These are phyloP conservation scores for Perizoma affinitatum DNA, from an alignment of 2,888 invertebrate genomes.

Conservation along the genomic window DNA sequence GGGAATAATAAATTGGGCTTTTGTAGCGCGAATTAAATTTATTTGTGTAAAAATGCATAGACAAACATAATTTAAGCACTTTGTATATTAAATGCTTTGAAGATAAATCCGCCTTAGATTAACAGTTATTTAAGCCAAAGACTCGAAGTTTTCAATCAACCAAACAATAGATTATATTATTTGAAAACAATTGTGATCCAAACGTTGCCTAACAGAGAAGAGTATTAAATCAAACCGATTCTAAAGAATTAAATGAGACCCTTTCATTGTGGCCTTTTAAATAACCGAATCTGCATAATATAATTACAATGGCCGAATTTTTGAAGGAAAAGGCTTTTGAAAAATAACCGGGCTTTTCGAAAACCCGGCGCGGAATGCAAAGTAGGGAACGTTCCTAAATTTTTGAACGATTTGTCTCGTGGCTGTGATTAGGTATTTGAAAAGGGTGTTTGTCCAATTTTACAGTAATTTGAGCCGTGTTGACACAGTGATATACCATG, in stretches of 20 bases:
- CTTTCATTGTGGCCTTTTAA: slow-evolving; percentile 16
- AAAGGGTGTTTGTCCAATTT: too few species aligned
- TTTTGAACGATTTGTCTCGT: slow-evolving; percentile 31
- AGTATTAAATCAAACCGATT: slow-evolving; percentile 4
- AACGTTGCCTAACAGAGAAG: background rate
- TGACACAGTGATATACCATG: too few species aligned
- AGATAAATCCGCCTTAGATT: too few species aligned
- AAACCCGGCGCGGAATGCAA: slow-evolving; percentile 30
- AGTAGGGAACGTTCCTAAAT: slow-evolving; percentile 27
- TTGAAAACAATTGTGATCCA: background rate
- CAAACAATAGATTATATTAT: background rate
- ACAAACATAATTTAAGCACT: too few species aligned
- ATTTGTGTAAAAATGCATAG: slow-evolving; percentile 1
- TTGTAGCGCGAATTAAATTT: slow-evolving; percentile 1
- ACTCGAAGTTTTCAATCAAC: background rate
- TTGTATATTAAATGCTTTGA: too few species aligned
- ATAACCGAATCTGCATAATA: slow-evolving; percentile 38
- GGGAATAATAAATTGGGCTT: slow-evolving; percentile 14
- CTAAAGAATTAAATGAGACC: slow-evolving; percentile 16
- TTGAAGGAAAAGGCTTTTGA: slow-evolving; percentile 30
- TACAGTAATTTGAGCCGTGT: too few species aligned
- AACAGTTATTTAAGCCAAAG: too few species aligned
- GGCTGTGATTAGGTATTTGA: slow-evolving; percentile 19
- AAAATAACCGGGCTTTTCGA: slow-evolving; percentile 30
- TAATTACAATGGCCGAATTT: slow-evolving; percentile 35